Base-by-base conservation (phyloP, 1,140 invertebrate species). In the Bombus vancouverensis region DNA sequence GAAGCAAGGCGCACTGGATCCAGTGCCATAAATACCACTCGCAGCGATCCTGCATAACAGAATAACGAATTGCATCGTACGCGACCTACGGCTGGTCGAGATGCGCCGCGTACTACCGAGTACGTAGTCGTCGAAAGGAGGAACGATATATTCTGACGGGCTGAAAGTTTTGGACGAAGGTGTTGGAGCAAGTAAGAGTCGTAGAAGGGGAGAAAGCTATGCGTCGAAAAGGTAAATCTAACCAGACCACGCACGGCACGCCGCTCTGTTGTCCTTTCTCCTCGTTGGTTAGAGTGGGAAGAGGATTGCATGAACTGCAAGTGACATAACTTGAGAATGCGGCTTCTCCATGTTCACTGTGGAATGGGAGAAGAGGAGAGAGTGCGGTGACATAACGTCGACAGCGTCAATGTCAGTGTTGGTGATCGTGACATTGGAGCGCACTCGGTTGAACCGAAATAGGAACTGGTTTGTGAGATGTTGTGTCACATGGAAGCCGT, bases 261-360 rank as follows among this genome's bases (percentile, higher is more conserved):
- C n/a, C 5, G 32, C 18, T 42, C 42, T 42, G 15, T 34, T 57
- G 65, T 81, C 79, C 74, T 88, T 88, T 81, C 84, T 73, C 74
- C 44, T 32, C 37, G n/a, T n/a, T 42, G 18, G 53, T 18, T 66
- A n/a, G 18, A 78, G 73, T 42, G 86, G 77, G 85, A 87, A 85
- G 74, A 34, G 53, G 70, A 88, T 88, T 86, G 70, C 87, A 74
- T n/a, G 70, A 79, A 79, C 74, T 53, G 47, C 1, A 22, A 79
- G 75, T 92, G 91, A 91, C 81, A 91, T 91, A 91, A 92, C 77
- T 42, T 73, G 75, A 62, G 86, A 91, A 87, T 88, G 85, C 70
- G 77, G 83, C n/a, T 74, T 77, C 78, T 59, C 70, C 34, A 37
- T 39, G 37, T 34, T 44, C 80, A 37, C 72, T 13, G 6, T 32